Percentiles rank a stretch among this genome's conserved stretches.
These are phyloP conservation scores for Mus musculus DNA, from an alignment of 2,113 vertebrate genomes.

Conservation along the genomic window DNA sequence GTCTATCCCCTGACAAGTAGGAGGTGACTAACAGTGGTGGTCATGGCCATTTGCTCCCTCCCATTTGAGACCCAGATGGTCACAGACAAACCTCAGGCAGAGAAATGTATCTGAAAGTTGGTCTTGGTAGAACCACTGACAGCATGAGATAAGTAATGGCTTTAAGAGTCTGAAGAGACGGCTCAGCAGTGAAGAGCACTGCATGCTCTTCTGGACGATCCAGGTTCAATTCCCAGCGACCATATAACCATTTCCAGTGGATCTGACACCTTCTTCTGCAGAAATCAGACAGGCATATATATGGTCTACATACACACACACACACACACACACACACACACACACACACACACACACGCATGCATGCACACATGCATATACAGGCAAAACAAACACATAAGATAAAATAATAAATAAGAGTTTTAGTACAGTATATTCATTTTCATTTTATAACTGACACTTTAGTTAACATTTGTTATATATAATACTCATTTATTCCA, in stretches of 20 bases:
- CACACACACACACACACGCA: too few relatives aligned
- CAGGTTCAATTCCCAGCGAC: neutral
- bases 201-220: neutral
- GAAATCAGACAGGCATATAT: neutral
- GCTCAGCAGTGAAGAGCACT: neutral
- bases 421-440: neutral
- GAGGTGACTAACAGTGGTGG: neutral
- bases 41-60: neutral
- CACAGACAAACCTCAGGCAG: slow-evolving; percentile 17
- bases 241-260: neutral
- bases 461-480: neutral
- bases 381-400: neutral
- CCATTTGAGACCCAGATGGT: neutral
- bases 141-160: neutral
- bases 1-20: neutral
- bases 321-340: too few relatives aligned
- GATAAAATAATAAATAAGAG: neutral
- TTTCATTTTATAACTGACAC: neutral
- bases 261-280: neutral
- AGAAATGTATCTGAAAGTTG: slow-evolving; percentile 37
- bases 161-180: neutral
- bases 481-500: neutral
- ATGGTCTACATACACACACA: neutral
- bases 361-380: neutral
- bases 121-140: neutral